A percentile compares a stretch with the other conserved stretches of the same genome.
Evolutionary conservation across 2,888 invertebrate genomes (phyloP).

Genomic region (Bugula neritina): DNA sequence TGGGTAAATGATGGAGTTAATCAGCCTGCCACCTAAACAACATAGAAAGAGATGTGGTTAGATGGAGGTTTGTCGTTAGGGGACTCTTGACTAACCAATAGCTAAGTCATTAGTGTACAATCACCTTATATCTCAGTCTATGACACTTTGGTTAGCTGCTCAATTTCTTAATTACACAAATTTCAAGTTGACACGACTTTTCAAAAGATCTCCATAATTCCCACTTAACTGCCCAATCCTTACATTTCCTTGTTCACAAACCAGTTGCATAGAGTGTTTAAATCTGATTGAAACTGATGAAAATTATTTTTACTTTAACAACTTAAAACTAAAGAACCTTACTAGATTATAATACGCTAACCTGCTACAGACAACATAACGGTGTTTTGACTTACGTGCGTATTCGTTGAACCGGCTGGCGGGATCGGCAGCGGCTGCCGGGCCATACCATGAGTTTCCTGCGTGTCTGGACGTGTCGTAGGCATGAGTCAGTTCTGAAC

Average conservation of each 20-base stretch:
- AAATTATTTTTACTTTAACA: not conserved
- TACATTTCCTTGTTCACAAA: no score
- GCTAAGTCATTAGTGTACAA: no score
- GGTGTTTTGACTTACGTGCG: conserved; percentile 3
- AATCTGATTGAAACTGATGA: not conserved
- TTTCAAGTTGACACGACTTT: not conserved
- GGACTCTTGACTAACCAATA: no score
- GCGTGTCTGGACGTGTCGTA: not conserved
- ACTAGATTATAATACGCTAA: no score
- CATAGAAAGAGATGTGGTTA: not conserved
- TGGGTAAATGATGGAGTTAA: not conserved
- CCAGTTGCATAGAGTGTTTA: no score
- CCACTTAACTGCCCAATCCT: no score
- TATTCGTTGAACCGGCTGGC: conserved; percentile 25
- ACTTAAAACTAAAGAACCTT: not conserved
- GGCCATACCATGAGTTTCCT: conserved; percentile 4
- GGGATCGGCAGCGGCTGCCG: not conserved
- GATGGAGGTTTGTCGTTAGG: no score
- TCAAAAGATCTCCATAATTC: not conserved
- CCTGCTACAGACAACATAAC: no score
- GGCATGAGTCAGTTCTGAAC: conserved; percentile 16
- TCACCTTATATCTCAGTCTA: not conserved
- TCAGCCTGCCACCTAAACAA: not conserved
- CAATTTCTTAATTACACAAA: not conserved
- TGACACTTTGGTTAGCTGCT: not conserved